Percentiles rank a stretch among this genome's conserved stretches.
phyloP scores from a whole-genome alignment of 2,113 vertebrate species.

The Gavialis gangeticus region DNA sequence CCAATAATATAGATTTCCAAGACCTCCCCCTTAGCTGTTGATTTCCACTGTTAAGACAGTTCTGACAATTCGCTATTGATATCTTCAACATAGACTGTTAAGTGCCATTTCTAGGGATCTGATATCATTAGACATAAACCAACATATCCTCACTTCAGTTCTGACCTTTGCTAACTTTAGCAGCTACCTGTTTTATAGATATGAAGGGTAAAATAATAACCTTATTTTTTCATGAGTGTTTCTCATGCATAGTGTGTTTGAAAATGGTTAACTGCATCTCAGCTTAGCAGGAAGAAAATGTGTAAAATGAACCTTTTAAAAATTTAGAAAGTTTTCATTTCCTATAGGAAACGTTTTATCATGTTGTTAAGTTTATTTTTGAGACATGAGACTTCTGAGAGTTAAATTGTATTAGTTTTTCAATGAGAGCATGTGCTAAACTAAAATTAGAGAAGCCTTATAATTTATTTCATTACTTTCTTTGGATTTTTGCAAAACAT shows the following conservation, averaged over 20 bases:
- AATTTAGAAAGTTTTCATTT: conserved; percentile 2
- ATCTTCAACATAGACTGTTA: background rate
- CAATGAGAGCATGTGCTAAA: background rate
- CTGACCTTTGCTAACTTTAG: background rate
- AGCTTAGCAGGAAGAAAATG: conserved; percentile 4
- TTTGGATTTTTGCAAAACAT: background rate
- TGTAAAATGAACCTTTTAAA: background rate
- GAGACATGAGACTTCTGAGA: background rate
- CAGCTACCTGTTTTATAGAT: conserved; percentile 5
- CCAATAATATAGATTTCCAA: background rate
- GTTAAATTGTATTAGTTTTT: background rate
- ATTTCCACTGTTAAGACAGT: background rate
- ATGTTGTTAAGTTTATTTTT: background rate
- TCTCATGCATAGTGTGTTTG: background rate
- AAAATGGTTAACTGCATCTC: conserved; percentile 8
- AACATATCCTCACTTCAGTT: background rate
- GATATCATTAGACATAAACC: background rate
- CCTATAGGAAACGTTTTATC: background rate
- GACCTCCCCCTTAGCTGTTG: background rate
- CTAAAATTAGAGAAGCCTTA: background rate
- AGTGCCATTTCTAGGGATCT: background rate
- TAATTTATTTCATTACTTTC: background rate
- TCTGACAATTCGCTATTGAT: background rate
- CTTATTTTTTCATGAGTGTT: conserved; percentile 4
- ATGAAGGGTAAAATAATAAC: background rate